These are phyloP conservation scores for Steinernema hermaphroditum DNA, from an alignment of 2,888 invertebrate genomes.

Conservation along the genomic window DNA sequence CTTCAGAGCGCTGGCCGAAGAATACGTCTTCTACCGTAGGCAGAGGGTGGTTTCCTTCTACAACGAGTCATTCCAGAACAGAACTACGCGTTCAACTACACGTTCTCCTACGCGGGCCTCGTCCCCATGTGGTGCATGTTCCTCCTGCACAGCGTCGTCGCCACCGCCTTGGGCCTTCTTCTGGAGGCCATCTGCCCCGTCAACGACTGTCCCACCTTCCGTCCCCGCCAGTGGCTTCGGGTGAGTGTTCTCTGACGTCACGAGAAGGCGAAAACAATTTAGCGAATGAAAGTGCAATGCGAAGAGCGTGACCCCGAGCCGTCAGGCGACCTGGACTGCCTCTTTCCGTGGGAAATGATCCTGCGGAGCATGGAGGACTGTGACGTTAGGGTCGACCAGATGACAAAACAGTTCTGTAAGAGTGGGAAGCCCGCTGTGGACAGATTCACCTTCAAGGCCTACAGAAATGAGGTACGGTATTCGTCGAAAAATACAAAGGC, in stretches of 20 bases:
- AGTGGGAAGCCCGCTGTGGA: conserved; percentile 13
- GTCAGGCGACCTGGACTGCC: conserved; percentile 9
- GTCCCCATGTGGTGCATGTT: conserved; percentile 9
- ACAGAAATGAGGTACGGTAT: conserved; percentile 9
- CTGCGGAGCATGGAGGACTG: conserved; percentile 15
- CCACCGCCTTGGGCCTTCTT: not conserved
- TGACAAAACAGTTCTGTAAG: conserved; percentile 14
- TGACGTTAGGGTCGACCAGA: conserved; percentile 16
- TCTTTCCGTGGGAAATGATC: conserved; percentile 21
- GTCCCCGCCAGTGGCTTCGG: not conserved
- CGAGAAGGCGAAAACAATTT: not conserved
- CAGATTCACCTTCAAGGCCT: conserved; percentile 14
- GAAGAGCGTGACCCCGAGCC: not conserved
- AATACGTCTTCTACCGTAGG: conserved; percentile 6
- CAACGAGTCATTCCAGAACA: not conserved
- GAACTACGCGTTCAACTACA: conserved; percentile 13
- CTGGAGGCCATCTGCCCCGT: not conserved
- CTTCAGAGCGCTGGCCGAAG: conserved; percentile 3
- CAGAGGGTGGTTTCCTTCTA: not conserved
- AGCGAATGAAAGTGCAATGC: not conserved
- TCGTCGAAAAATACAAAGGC: not conserved
- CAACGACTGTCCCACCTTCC: conserved; percentile 16
- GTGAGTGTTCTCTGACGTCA: not conserved
- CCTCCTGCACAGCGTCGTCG: not conserved
- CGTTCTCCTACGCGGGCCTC: conserved; percentile 19